Percentiles rank a stretch among this genome's conserved stretches.
These are phyloP conservation scores for Rugalucina vietnamica DNA, from an alignment of 2,888 invertebrate genomes.

Conservation along the genomic window DNA sequence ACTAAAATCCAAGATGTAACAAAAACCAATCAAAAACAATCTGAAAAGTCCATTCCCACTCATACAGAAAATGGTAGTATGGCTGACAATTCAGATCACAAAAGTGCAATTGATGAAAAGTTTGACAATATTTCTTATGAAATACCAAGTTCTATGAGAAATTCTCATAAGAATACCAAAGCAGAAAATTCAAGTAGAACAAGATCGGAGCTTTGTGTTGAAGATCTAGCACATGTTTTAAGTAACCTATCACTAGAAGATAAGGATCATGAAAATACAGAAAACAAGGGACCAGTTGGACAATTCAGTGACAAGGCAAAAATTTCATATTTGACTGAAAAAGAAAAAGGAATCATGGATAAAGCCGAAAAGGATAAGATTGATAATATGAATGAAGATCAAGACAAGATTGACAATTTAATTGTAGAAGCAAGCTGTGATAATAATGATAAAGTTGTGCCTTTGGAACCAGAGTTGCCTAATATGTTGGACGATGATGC, in stretches of 20 bases:
- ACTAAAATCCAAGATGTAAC: not conserved
- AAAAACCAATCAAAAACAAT: not conserved
- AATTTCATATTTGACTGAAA: not conserved
- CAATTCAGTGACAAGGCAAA: not conserved
- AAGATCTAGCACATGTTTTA: not conserved
- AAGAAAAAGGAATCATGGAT: not conserved
- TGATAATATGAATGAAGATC: not conserved
- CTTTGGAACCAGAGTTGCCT: not conserved
- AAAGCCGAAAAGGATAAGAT: not conserved
- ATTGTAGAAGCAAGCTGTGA: not conserved
- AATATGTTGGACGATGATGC: not conserved
- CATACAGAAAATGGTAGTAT: not conserved
- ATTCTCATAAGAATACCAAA: not conserved
- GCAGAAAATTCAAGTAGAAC: not conserved
- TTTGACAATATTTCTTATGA: not conserved
- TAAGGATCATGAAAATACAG: not conserved
- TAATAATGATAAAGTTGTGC: not conserved
- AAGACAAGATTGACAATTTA: too few species aligned
- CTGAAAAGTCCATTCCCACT: not conserved
- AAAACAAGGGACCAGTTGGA: not conserved
- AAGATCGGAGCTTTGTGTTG: not conserved
- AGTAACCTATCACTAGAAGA: constrained; percentile 6
- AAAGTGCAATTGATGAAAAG: not conserved
- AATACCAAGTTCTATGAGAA: not conserved
- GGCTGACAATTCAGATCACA: not conserved